These are phyloP conservation scores for Elaphurus davidianus DNA, from an alignment of 2,113 vertebrate species.

Conservation along the genomic window DNA sequence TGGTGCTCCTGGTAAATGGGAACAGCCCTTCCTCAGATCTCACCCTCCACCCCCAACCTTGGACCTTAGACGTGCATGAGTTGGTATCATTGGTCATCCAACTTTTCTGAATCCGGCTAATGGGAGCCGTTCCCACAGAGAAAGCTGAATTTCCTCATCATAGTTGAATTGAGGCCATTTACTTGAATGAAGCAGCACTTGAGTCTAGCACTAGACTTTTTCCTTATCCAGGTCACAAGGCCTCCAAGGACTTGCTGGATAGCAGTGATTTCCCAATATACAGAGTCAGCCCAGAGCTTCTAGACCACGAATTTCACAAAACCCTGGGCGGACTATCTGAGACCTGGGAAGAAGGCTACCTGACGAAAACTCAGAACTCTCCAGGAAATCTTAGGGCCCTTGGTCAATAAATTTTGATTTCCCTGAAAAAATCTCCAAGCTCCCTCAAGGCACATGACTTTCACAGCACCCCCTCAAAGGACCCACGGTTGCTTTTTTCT, in stretches of 20 bases:
- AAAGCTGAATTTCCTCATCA: background rate
- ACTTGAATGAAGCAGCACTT: background rate
- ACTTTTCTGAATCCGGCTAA: background rate
- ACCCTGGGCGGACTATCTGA: background rate
- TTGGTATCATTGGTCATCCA: background rate
- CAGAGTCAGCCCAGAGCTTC: background rate
- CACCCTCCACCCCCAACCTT: background rate
- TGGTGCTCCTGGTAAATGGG: background rate
- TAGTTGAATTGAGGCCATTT: background rate
- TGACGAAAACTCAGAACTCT: background rate
- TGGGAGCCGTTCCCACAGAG: background rate
- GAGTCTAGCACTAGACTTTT: background rate
- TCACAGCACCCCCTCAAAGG: background rate
- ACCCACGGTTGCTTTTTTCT: background rate
- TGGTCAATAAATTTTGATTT: background rate
- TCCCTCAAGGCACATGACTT: background rate
- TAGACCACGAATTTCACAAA: background rate
- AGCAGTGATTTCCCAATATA: background rate
- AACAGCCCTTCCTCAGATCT: background rate
- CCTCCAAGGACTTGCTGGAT: background rate
- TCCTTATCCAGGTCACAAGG: background rate
- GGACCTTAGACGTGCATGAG: fast-evolving
- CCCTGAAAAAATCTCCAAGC: background rate
- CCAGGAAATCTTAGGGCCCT: background rate
- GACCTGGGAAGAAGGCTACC: background rate